Evolutionary conservation across 2,888 invertebrate species (phyloP), one percentile per base, ranked within the genome.

Genomic region (Drosophila lutescens): DNA sequence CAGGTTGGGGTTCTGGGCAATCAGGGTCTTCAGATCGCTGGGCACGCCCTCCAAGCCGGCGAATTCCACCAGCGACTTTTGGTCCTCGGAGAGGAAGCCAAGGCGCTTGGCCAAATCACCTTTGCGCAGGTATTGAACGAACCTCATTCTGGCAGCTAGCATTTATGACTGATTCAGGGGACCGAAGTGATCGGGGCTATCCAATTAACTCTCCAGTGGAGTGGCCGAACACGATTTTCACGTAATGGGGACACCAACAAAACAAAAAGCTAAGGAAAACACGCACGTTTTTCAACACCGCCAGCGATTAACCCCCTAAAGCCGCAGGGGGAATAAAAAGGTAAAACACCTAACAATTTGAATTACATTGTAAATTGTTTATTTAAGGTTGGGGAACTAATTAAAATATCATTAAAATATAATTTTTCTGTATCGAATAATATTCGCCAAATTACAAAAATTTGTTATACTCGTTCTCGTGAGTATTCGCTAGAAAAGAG

Each of bases 11-110:
- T 91, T 91, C 63, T 90, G 91, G 54, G 90, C 91, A 65, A 94
- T 90, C 46, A 94, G 91, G 3, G 89, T 91, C 56, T 88, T 84
- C 2, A 86, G 30, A 41, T 93, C 93, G 36, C 74, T 78, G 5
- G 93, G 92, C 23, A 93, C 80, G 1, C 83, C 77, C 12, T 72
- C 74, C 6, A 78, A 77, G 0, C 90, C 74, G 57, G 92, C 90
- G 0, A 94, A 92, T 78, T 95, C 94, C 74, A 95, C 94, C 72
- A 96, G 93, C 76, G 95, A 95, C 12, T 95, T 94, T 10, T 94
- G 94, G 51, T 94, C 93, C 4, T 93, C 93, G 7, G 94, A 92
- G 26, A 95, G 91, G 60, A 94, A 94, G 0, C 96, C 96, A 10
- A 95, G 93, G 15, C 76, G 75, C 38, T 95, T 94, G 0, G 95